phyloP scores from a whole-genome alignment of 1,140 invertebrate genomes.

The Leguminivora glycinivorella region DNA sequence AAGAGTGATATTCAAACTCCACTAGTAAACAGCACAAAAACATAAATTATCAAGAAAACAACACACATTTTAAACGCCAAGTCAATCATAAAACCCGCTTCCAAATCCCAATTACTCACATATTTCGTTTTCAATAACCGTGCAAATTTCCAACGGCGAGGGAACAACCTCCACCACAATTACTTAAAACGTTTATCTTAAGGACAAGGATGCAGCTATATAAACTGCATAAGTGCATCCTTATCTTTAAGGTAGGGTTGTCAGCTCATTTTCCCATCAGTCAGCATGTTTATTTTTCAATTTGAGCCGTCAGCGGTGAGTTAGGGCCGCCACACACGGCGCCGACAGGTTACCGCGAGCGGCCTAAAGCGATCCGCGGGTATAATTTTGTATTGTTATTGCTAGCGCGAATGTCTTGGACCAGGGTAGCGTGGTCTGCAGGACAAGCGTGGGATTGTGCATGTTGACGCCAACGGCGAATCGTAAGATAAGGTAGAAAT shows the following conservation, averaged over 20 bases:
- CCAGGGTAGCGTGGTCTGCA: neutral
- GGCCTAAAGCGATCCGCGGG: constrained; percentile 30
- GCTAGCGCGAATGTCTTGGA: neutral
- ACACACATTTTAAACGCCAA: constrained; percentile 29
- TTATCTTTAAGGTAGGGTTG: constrained; percentile 29
- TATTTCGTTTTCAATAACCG: constrained; percentile 33
- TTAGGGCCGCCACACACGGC: constrained; percentile 44
- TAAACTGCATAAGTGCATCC: neutral
- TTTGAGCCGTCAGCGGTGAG: constrained; percentile 58
- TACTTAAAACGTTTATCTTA: neutral
- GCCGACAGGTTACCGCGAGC: constrained; percentile 42
- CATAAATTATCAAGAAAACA: neutral
- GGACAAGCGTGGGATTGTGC: no score
- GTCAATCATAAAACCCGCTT: constrained; percentile 31
- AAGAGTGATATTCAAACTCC: no score
- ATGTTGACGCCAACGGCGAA: no score
- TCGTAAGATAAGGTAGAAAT: no score
- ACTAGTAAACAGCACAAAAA: neutral
- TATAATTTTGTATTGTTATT: neutral
- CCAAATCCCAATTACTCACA: constrained; percentile 7
- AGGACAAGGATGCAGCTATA: constrained; percentile 1
- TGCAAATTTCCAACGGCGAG: constrained; percentile 42
- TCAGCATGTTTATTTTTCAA: constrained; percentile 71
- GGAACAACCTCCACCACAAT: constrained; percentile 53
- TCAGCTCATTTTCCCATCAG: constrained; percentile 45